Evolutionary conservation across 2,888 invertebrate species (phyloP).

Genomic region (Therioaphis trifolii): DNA sequence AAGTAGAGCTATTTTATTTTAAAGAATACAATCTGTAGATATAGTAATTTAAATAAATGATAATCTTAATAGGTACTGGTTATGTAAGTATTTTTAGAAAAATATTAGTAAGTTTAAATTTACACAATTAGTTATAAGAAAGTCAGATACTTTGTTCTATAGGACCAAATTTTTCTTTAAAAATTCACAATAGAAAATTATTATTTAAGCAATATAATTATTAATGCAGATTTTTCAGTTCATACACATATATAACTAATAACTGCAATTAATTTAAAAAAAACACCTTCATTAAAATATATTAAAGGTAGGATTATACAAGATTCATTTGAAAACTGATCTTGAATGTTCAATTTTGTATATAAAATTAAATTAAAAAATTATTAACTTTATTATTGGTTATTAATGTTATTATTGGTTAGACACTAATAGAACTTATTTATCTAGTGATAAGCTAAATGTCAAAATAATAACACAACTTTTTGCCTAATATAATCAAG

Average conservation of each 20-base stretch:
- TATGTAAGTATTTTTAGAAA: too few species aligned
- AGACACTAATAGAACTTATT: too few species aligned
- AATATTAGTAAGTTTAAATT: slow-evolving; percentile 1
- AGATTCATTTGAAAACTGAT: neutral
- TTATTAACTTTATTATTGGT: too few species aligned
- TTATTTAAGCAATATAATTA: neutral
- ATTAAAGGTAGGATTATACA: neutral
- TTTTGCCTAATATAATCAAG: too few species aligned
- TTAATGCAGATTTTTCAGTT: neutral
- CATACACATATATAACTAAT: neutral
- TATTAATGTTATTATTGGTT: too few species aligned
- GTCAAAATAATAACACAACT: too few species aligned
- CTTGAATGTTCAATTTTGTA: neutral
- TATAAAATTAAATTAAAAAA: neutral
- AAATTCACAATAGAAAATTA: neutral
- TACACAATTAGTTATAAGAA: neutral
- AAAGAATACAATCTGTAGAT: too few species aligned
- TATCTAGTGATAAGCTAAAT: too few species aligned
- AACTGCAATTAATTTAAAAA: neutral
- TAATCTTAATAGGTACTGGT: too few species aligned
- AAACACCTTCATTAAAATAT: slow-evolving; percentile 26
- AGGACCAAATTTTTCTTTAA: too few species aligned
- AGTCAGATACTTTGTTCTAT: neutral
- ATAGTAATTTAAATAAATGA: too few species aligned
- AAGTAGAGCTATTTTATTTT: too few species aligned